Evolutionary conservation across 2,888 invertebrate genomes (phyloP), one percentile per base, ranked within the genome.

Genomic region (Eurytoma californica): DNA sequence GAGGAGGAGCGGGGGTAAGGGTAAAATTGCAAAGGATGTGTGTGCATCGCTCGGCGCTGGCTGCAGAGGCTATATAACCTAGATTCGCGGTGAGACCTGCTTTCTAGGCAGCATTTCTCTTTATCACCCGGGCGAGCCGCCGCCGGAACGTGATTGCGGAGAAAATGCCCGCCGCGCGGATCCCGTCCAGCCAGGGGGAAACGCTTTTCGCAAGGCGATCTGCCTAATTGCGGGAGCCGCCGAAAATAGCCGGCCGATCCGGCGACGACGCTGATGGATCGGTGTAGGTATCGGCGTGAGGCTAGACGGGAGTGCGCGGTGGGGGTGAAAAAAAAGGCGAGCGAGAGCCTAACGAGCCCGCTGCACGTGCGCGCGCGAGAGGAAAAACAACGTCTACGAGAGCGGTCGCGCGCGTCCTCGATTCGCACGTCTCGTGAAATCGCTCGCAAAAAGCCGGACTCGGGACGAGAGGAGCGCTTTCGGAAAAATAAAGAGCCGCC

Each of bases 101-200:
- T 90, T 90, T 90, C 90, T 90, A 90, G 89, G 86, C 88, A 87
- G 87, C 89, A 90, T 90, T 90, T 90, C 90, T 90, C 90, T 89
- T 90, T 89, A 89, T 89, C 89, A 89, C 87, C 86, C 84, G 81
- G 83, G 82, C 83, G 83, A 47, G 61, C 61, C 24, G 39, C 51
- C 84, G 84, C 85, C 84, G 84, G 84, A 82, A 82, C 80, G 83
- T 83, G 84, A 86, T 85, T 82, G 83, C 82, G 77, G 86, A 86
- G 63, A 63, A 18, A 47, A 18, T 61, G 28, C 39, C 24, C 30
- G 61, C 20, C 18, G 39, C 3, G 61, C 30, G 47, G 24, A 39
- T 39, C 39, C 49, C 1, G 51, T 57, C 12, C n/a, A 28, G 16
- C 28, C 57, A n/a, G 9, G 20, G 20, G 20, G 20, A 57, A 57